These are phyloP conservation scores for Argyresthia goedartella DNA, from an alignment of 2,888 invertebrate genomes.

Conservation along the genomic window DNA sequence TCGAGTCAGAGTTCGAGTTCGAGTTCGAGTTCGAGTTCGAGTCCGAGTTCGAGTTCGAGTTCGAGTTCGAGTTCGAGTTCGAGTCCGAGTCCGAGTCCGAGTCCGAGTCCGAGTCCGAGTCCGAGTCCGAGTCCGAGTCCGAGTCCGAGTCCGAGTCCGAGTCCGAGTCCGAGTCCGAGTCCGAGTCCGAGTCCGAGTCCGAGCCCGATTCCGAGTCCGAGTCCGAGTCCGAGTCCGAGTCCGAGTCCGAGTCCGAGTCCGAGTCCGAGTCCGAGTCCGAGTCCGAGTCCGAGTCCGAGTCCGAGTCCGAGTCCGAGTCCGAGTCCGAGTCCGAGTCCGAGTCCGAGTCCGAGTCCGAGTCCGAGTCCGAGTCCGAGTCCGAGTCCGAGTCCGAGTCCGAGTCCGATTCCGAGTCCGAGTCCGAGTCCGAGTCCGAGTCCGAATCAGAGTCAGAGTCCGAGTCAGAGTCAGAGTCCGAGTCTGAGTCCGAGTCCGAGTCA, in stretches of 20 bases:
- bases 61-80: not conserved
- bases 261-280: not conserved
- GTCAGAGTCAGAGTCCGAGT: not conserved
- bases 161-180: not conserved
- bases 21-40: not conserved
- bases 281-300: not conserved
- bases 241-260: not conserved
- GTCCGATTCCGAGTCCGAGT: not conserved
- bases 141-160: not conserved
- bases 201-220: not conserved
- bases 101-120: not conserved
- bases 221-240: not conserved
- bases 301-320: not conserved
- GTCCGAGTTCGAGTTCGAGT: not conserved
- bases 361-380: not conserved
- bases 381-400: not conserved
- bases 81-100: not conserved
- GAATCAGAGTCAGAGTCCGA: too few relatives aligned
- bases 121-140: not conserved
- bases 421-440: not conserved
- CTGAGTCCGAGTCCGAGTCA: not conserved
- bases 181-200: not conserved
- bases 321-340: not conserved
- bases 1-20: too few relatives aligned
- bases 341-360: not conserved